Conservation (phyloP, 2,797 vertebrate genomes). For the Hippopotamyrus pictus region DNA sequence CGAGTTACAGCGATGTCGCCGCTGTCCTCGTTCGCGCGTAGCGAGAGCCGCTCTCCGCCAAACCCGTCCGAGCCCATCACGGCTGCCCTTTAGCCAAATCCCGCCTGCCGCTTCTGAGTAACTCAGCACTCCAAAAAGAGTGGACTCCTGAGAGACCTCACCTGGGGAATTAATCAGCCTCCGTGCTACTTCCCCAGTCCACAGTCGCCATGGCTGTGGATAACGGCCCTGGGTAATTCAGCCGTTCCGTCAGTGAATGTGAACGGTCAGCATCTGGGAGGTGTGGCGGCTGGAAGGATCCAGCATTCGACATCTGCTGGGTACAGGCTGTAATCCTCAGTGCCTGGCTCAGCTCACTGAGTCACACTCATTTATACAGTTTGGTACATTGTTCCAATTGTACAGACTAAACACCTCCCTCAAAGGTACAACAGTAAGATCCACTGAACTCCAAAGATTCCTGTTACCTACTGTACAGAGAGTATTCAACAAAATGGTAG, state of each 20-base stretch:
- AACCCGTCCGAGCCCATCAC: background rate
- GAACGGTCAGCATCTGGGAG: background rate
- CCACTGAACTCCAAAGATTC: background rate
- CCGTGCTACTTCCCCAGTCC: background rate
- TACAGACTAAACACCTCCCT: background rate
- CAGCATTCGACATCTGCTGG: background rate
- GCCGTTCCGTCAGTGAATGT: background rate
- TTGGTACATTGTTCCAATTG: background rate
- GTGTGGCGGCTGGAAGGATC: background rate
- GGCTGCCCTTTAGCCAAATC: background rate
- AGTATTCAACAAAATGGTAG: background rate
- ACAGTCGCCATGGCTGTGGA: background rate
- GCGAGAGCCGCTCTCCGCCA: background rate
- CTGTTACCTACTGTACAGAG: background rate
- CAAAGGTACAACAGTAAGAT: background rate
- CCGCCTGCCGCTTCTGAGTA: background rate
- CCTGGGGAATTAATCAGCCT: slow-evolving; percentile 52
- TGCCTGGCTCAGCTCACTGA: background rate
- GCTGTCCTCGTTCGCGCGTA: background rate
- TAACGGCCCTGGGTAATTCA: background rate
- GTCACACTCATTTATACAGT: background rate
- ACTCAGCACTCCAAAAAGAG: slow-evolving; percentile 58
- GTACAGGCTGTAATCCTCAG: background rate
- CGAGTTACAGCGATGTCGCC: background rate
- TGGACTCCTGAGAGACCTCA: slow-evolving; percentile 57